Conservation (phyloP, 2,888 invertebrate genomes). For the Malthinus seriepunctatus region DNA sequence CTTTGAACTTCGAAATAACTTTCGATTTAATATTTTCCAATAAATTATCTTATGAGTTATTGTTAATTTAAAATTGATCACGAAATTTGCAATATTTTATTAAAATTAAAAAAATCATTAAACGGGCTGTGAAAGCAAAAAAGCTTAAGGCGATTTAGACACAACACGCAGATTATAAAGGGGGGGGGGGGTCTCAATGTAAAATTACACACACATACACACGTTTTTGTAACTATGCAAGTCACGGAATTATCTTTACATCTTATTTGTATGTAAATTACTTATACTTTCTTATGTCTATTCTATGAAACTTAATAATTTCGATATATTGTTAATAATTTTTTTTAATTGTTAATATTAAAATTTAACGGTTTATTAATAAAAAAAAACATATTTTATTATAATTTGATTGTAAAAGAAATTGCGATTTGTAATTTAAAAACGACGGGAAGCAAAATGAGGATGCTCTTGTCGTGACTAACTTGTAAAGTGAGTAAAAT, state of each 20-base stretch:
- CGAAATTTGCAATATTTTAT: slow-evolving; percentile 3
- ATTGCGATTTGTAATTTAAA: slow-evolving; percentile 4
- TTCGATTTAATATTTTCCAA: slow-evolving; percentile 14
- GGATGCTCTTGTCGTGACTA: slow-evolving; percentile 9
- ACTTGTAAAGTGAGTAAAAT: slow-evolving; percentile 14
- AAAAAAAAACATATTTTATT: too few relatives aligned
- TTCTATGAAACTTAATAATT: not conserved
- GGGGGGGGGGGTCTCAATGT: slow-evolving; percentile 5
- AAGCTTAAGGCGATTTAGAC: slow-evolving; percentile 8
- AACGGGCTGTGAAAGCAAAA: slow-evolving; percentile 11
- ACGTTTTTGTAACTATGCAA: slow-evolving; percentile 4
- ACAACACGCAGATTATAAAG: not conserved
- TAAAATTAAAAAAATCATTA: slow-evolving; percentile 3
- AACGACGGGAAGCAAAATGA: slow-evolving; percentile 3
- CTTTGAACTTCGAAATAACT: slow-evolving; percentile 6
- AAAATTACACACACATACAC: slow-evolving; percentile 14
- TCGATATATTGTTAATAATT: not conserved
- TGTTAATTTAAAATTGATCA: slow-evolving; percentile 12
- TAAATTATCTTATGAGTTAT: slow-evolving; percentile 3
- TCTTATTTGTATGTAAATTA: slow-evolving; percentile 15
- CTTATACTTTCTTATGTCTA: slow-evolving; percentile 8
- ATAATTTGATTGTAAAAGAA: not conserved
- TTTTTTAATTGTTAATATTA: not conserved
- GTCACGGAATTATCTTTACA: slow-evolving; percentile 12
- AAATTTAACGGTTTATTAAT: not conserved